phyloP scores from a whole-genome alignment of 2,113 vertebrate species.

The Astatotilapia flaviijosephi region DNA sequence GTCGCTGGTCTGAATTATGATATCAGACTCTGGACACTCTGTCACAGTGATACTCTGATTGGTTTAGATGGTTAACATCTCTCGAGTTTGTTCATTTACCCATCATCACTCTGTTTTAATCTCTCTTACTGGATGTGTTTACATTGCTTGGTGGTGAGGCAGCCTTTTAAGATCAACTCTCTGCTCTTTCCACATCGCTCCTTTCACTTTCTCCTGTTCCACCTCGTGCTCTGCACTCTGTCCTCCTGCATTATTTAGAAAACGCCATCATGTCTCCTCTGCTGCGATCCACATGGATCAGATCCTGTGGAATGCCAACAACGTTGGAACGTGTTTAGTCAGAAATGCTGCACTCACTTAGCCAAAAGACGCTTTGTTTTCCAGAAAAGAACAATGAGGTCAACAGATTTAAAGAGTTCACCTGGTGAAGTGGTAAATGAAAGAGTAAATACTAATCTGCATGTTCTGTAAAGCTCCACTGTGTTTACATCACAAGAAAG shows the following conservation, averaged over 20 bases:
- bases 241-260: slow-evolving; percentile 60
- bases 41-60: neutral
- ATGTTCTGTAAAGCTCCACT: neutral
- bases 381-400: neutral
- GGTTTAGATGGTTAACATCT: neutral
- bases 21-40: neutral
- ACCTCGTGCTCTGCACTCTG: slow-evolving; percentile 18
- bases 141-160: slow-evolving; percentile 15
- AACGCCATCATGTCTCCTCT: slow-evolving; percentile 22
- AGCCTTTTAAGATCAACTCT: slow-evolving; percentile 11
- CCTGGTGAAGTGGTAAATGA: neutral
- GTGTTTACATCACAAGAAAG: neutral
- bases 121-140: slow-evolving; percentile 12
- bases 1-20: neutral
- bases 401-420: neutral
- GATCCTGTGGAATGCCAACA: slow-evolving; percentile 13
- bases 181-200: neutral
- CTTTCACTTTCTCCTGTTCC: neutral
- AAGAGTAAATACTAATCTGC: neutral
- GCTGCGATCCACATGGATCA: slow-evolving; percentile 4
- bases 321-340: neutral
- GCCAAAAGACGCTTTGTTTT: neutral
- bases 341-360: neutral
- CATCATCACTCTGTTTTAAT: neutral
- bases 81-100: neutral